These are phyloP conservation scores for Leptinotarsa juncta DNA, from an alignment of 2,888 invertebrate species.

Conservation along the genomic window DNA sequence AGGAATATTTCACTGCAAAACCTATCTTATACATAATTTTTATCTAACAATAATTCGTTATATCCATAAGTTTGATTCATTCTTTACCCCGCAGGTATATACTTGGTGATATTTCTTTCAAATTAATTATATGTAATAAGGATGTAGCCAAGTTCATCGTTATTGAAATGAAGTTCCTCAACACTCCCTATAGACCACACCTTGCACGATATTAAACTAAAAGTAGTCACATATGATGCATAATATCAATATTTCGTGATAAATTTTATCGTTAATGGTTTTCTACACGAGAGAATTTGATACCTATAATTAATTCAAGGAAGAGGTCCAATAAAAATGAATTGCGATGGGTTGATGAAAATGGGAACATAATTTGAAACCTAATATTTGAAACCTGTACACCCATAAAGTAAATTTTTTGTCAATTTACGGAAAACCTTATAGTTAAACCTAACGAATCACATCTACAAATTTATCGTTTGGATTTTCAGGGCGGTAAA, in stretches of 20 bases:
- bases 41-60: not conserved
- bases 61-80: not conserved
- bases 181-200: slow-evolving; percentile 1
- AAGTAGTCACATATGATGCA: not conserved
- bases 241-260: slow-evolving; percentile 1
- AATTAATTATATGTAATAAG: not conserved
- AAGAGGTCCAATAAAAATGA: not conserved
- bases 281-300: slow-evolving; percentile 2
- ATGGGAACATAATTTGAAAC: too few relatives aligned
- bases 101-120: not conserved
- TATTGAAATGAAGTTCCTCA: not conserved
- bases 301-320: not conserved
- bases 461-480: too few relatives aligned
- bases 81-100: not conserved
- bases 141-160: not conserved
- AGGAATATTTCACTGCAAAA: too few relatives aligned
- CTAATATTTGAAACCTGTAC: too few relatives aligned
- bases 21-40: too few relatives aligned
- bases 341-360: not conserved
- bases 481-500: too few relatives aligned
- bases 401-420: too few relatives aligned
- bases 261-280: not conserved
- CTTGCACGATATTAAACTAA: slow-evolving; percentile 1
- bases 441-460: too few relatives aligned
- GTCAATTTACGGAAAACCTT: too few relatives aligned